These are phyloP conservation scores for Mustela nigripes DNA, from an alignment of 2,113 vertebrate species.

Conservation along the genomic window DNA sequence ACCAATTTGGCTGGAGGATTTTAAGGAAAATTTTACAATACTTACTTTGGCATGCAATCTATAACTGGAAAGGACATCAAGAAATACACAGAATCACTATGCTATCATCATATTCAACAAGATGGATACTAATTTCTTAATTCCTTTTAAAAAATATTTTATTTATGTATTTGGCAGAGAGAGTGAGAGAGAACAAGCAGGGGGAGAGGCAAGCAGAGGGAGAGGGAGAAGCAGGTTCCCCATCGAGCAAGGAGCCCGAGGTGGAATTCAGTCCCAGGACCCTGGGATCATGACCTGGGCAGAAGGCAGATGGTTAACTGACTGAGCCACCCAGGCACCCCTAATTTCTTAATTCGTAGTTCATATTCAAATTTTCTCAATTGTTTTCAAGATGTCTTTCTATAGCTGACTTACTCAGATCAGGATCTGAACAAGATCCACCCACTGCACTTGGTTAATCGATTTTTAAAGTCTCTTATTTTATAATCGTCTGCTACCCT, in stretches of 20 bases:
- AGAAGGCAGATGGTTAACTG: too few relatives aligned
- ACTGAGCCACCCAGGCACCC: too few relatives aligned
- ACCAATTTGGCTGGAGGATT: background rate
- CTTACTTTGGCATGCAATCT: slow-evolving; percentile 1
- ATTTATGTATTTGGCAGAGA: too few relatives aligned
- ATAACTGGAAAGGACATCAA: background rate
- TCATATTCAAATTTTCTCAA: slow-evolving; percentile 22
- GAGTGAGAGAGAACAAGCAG: too few relatives aligned
- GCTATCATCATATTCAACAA: background rate
- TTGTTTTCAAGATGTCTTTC: slow-evolving; percentile 50
- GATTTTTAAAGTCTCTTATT: background rate
- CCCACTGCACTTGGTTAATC: background rate
- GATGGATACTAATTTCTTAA: slow-evolving; percentile 7
- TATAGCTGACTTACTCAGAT: background rate
- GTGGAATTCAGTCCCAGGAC: too few relatives aligned
- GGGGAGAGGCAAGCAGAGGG: too few relatives aligned
- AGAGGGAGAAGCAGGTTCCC: too few relatives aligned
- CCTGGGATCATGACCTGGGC: too few relatives aligned
- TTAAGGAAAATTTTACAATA: slow-evolving; percentile 49
- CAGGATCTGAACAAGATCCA: background rate
- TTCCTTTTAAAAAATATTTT: background rate
- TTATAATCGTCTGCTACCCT: background rate
- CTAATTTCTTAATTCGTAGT: slow-evolving; percentile 8
- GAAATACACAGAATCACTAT: background rate
- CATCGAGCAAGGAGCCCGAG: too few relatives aligned